These are phyloP conservation scores for Phodopus roborovskii DNA, from an alignment of 2,113 vertebrate species.

Conservation along the genomic window DNA sequence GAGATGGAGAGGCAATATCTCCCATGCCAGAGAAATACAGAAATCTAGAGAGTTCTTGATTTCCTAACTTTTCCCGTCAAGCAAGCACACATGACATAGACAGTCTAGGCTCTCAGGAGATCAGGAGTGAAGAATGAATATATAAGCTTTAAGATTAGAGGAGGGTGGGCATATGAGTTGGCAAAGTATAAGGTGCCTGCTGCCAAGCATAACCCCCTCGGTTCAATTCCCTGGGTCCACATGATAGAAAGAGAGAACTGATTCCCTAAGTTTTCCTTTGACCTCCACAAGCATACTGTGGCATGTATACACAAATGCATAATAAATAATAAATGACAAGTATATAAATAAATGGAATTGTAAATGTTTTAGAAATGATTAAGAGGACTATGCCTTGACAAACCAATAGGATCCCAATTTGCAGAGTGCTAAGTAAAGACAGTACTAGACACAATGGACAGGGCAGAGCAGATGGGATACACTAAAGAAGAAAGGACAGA, in stretches of 20 bases:
- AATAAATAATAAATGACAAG: not conserved
- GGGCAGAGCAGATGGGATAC: not conserved
- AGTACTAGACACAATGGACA: too few species aligned
- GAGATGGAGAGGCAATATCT: not conserved
- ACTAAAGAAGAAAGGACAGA: not conserved
- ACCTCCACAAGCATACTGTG: not conserved
- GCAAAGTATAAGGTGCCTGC: not conserved
- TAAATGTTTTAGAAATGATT: not conserved
- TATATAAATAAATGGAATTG: not conserved
- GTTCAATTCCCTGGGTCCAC: not conserved
- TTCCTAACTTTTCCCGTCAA: not conserved
- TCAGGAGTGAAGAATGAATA: not conserved
- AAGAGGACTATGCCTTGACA: not conserved
- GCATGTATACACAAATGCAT: not conserved
- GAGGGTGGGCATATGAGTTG: not conserved
- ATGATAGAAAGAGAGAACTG: not conserved
- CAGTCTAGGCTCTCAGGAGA: not conserved
- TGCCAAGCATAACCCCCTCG: not conserved
- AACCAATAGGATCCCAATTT: too few species aligned
- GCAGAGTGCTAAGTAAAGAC: not conserved
- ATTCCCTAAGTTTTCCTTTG: not conserved
- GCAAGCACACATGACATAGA: not conserved
- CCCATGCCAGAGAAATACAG: not conserved
- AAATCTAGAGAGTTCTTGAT: not conserved
- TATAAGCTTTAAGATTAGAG: not conserved